Evolutionary conservation across 2,113 vertebrate genomes (phyloP).

Genomic region (Aptenodytes forsteri): DNA sequence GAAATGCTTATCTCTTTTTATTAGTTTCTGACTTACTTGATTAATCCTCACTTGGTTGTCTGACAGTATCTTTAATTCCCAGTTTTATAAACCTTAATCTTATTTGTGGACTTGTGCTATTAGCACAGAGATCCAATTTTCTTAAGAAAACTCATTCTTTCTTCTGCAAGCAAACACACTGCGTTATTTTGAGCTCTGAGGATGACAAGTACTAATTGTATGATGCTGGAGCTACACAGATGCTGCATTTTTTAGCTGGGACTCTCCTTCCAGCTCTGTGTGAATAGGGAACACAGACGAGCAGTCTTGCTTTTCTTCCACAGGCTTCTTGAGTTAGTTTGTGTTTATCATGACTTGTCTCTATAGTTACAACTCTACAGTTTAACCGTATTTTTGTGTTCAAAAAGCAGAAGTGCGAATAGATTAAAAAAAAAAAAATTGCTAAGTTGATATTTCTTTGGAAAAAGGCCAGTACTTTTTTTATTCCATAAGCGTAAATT

Average conservation of each 20-base stretch:
- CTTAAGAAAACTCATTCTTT: background rate
- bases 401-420: background rate
- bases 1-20: background rate
- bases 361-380: constrained; percentile 32
- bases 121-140: background rate
- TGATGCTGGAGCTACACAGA: constrained; percentile 42
- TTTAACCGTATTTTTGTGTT: background rate
- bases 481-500: background rate
- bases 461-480: background rate
- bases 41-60: background rate
- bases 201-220: constrained; percentile 57
- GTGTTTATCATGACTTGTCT: constrained; percentile 46
- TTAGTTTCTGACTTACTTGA: background rate
- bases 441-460: background rate
- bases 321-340: background rate
- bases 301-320: background rate
- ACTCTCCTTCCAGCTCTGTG: constrained; percentile 13
- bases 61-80: background rate
- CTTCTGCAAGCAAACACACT: background rate
- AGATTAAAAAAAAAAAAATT: background rate
- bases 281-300: constrained; percentile 19
- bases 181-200: constrained; percentile 9
- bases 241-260: constrained; percentile 7
- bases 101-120: background rate
- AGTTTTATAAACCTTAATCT: background rate